phyloP scores from a whole-genome alignment of 2,888 invertebrate genomes.

The Ganaspis brasiliensis region DNA sequence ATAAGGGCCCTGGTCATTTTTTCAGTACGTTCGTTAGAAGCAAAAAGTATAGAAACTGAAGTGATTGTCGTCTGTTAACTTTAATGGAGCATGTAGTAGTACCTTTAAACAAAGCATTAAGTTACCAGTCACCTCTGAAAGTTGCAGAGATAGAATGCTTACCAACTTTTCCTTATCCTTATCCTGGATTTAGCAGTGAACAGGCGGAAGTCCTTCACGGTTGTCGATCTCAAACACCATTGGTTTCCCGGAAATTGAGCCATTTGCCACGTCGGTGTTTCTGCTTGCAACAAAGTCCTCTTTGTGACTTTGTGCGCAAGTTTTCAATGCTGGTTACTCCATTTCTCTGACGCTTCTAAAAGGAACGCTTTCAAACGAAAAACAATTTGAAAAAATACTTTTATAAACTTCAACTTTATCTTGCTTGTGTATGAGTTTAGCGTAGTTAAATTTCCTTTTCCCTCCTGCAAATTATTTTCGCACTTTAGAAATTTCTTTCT shows the following conservation, averaged over 20 bases:
- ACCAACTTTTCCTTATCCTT: constrained; percentile 8
- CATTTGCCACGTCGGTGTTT: constrained; percentile 34
- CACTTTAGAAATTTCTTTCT: no score
- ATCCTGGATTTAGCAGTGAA: constrained; percentile 37
- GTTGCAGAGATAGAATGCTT: neutral
- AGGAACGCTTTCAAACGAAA: constrained; percentile 14
- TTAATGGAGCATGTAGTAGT: neutral
- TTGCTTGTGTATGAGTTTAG: neutral
- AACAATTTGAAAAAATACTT: constrained; percentile 4
- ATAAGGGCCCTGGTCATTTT: no score
- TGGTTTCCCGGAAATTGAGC: constrained; percentile 56
- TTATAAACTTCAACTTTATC: neutral
- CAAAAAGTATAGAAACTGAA: no score
- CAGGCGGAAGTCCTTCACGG: constrained; percentile 50
- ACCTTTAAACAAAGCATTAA: neutral
- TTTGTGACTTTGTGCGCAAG: constrained; percentile 29
- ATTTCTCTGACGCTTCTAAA: neutral
- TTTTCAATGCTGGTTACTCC: constrained; percentile 21
- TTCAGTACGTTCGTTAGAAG: no score
- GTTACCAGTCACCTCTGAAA: neutral
- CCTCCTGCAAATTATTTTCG: neutral
- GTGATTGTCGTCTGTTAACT: no score
- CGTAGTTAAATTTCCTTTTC: neutral
- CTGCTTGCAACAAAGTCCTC: constrained; percentile 16
- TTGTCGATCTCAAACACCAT: constrained; percentile 55